Percentiles rank a stretch among this genome's conserved stretches.
Evolutionary conservation across 64 coral and sea anemone genomes (phyloP).

Genomic region (Montipora efflorescens): DNA sequence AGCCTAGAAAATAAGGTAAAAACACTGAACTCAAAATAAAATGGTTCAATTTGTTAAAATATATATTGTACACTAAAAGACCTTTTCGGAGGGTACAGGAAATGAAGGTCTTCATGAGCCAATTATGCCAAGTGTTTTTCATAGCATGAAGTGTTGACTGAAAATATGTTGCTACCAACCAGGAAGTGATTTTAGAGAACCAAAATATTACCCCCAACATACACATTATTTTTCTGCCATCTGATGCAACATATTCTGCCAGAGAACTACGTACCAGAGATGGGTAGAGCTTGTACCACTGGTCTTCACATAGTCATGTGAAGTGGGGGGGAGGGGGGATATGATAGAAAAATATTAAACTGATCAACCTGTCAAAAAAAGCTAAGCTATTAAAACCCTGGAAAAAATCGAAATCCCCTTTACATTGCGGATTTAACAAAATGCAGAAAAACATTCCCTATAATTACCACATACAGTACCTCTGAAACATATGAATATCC

Average conservation of each 20-base stretch:
- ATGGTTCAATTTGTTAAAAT: not conserved
- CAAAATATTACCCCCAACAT: conserved; percentile 1
- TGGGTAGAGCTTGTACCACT: conserved; percentile 4
- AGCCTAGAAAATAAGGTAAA: too few relatives aligned
- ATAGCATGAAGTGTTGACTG: not conserved
- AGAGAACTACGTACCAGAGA: not conserved
- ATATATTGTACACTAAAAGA: not conserved
- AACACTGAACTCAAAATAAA: too few relatives aligned
- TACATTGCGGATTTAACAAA: not conserved
- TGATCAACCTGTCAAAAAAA: not conserved
- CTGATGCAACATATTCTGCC: not conserved
- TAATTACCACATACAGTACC: not conserved
- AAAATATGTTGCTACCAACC: not conserved
- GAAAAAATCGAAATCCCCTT: not conserved
- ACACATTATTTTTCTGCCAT: not conserved
- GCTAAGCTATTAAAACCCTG: not conserved
- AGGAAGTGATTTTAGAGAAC: conserved; percentile 1
- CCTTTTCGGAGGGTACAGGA: not conserved
- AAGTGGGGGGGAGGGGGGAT: not conserved
- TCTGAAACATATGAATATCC: conserved; percentile 19
- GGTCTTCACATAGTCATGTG: not conserved
- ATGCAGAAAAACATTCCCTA: not conserved
- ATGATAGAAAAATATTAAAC: not conserved
- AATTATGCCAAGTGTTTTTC: not conserved
- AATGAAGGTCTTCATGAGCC: not conserved